Percentiles rank a stretch among this genome's conserved stretches.
Evolutionary conservation across 2,113 vertebrate genomes (phyloP).

Genomic region (Prochilodus magdalenae): DNA sequence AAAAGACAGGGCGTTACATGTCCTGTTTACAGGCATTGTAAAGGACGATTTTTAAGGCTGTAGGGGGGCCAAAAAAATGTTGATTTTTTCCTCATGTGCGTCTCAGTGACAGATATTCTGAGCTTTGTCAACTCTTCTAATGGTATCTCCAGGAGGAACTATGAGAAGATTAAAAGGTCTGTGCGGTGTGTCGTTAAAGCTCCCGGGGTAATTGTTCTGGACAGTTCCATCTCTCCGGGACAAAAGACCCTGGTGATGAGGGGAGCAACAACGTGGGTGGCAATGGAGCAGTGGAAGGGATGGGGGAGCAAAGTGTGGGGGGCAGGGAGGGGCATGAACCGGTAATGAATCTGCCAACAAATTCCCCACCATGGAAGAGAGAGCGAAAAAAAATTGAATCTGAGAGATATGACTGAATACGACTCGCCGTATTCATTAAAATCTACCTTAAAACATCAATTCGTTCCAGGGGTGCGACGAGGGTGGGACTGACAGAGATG

Average conservation of each 20-base stretch:
- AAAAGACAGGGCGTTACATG: not conserved
- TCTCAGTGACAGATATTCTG: conserved; percentile 10
- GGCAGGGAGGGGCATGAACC: conserved; percentile 56
- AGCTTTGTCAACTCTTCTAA: conserved; percentile 52
- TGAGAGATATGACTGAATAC: conserved; percentile 85
- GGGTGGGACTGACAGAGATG: conserved; percentile 83
- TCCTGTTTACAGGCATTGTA: not conserved
- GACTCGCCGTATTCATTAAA: conserved; percentile 88
- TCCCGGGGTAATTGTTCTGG: conserved; percentile 84
- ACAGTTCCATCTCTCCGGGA: conserved; percentile 84
- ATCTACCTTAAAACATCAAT: conserved; percentile 86
- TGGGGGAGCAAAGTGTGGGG: conserved; percentile 55
- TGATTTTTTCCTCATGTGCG: conserved; percentile 1
- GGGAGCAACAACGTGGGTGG: conserved; percentile 80
- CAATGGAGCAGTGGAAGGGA: conserved; percentile 82
- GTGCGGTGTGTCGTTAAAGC: conserved; percentile 79
- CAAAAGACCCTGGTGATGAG: conserved; percentile 87
- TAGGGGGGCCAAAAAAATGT: not conserved
- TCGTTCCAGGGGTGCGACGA: conserved; percentile 83
- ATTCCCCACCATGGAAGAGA: conserved; percentile 60
- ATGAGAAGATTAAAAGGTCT: conserved; percentile 82
- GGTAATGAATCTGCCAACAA: conserved; percentile 95
- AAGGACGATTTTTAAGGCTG: not conserved
- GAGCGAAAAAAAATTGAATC: conserved; percentile 76
- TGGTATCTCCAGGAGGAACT: conserved; percentile 62